These are phyloP conservation scores for Rattus rattus DNA, from an alignment of 2,113 vertebrate genomes.

Conservation along the genomic window DNA sequence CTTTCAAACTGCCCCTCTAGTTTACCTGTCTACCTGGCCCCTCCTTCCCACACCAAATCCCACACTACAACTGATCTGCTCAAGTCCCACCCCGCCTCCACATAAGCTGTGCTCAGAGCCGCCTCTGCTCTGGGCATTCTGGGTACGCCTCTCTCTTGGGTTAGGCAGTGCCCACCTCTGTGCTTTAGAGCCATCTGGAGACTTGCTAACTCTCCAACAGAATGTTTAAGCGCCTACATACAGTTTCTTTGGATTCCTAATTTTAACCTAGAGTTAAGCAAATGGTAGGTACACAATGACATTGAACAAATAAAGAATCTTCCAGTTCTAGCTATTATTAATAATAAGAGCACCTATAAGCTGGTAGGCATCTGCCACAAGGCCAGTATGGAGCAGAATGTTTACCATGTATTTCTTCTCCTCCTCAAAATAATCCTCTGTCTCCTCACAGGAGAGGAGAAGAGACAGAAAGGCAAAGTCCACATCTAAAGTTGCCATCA, in stretches of 20 bases:
- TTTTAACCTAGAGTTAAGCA: slow-evolving; percentile 45
- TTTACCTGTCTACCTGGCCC: not conserved
- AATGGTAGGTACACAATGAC: slow-evolving; percentile 9
- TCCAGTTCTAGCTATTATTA: not conserved
- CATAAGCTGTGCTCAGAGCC: not conserved
- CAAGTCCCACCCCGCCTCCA: not conserved
- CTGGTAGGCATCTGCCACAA: not conserved
- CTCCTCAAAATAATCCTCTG: not conserved
- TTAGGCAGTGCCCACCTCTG: not conserved
- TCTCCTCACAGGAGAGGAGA: not conserved
- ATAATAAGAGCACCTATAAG: not conserved
- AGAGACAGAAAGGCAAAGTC: not conserved
- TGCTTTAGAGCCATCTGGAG: slow-evolving; percentile 27
- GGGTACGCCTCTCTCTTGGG: not conserved
- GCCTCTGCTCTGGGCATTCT: not conserved
- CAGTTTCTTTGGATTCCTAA: slow-evolving; percentile 24
- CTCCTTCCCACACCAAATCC: not conserved
- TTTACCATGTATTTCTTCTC: not conserved
- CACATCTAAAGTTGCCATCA: not conserved
- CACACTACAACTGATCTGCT: not conserved
- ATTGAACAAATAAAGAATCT: slow-evolving; percentile 16
- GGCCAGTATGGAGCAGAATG: not conserved
- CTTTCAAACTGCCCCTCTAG: not conserved
- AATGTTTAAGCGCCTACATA: not conserved
- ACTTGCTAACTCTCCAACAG: not conserved